Evolutionary conservation across 2,113 vertebrate genomes (phyloP).

Genomic region (Climacteris rufus): DNA sequence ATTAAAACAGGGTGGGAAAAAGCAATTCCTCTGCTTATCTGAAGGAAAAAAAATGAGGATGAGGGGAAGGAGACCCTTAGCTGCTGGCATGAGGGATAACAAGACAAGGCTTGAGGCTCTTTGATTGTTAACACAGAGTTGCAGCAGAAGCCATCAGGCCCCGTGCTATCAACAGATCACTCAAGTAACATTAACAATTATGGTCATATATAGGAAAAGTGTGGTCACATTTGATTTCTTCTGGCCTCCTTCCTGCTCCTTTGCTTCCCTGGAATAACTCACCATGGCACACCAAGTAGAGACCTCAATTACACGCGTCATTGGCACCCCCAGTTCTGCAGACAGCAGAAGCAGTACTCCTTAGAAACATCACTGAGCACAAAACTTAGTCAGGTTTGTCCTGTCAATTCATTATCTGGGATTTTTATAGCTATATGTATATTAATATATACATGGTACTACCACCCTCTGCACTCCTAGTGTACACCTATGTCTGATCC

Average conservation of each 20-base stretch:
- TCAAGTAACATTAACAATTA: neutral
- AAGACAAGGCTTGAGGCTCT: neutral
- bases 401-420: neutral
- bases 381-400: neutral
- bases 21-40: neutral
- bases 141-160: neutral
- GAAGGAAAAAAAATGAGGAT: neutral
- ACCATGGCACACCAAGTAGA: neutral
- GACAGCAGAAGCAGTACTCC: neutral
- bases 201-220: neutral
- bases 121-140: neutral
- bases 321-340: neutral
- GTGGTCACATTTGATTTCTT: neutral
- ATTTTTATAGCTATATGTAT: neutral
- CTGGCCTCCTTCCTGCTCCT: neutral
- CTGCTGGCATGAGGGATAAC: neutral
- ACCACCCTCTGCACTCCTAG: neutral
- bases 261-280: neutral
- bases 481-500: neutral
- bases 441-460: neutral
- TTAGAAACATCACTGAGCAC: neutral
- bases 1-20: constrained; percentile 14
- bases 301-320: neutral
- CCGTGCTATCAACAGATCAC: neutral
- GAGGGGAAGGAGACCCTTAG: neutral